A percentile compares a stretch with the other conserved stretches of the same genome.
Conservation (phyloP, 2,888 invertebrate genomes). For the Acleris literana region DNA sequence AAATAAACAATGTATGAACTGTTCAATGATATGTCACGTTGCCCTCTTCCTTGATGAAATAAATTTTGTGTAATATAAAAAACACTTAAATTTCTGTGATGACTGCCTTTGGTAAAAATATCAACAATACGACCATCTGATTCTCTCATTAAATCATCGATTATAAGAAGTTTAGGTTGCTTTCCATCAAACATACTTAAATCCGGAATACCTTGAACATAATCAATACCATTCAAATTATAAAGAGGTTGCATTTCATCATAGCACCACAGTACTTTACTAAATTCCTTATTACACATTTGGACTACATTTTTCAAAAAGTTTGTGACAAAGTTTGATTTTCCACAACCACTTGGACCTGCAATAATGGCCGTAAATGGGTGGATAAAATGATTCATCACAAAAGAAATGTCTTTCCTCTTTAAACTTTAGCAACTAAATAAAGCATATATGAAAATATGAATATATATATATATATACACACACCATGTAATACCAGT, state of each 20-base stretch:
- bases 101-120: slow-evolving; percentile 45
- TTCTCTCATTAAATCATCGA: slow-evolving; percentile 50
- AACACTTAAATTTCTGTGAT: slow-evolving; percentile 47
- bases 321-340: slow-evolving; percentile 39
- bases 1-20: slow-evolving; percentile 44
- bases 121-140: slow-evolving; percentile 46
- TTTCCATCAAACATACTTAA: slow-evolving; percentile 45
- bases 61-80: slow-evolving; percentile 47
- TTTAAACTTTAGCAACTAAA: neutral
- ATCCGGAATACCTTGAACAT: slow-evolving; percentile 46
- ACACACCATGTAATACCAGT: too few relatives aligned
- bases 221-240: slow-evolving; percentile 41
- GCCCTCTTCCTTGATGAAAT: slow-evolving; percentile 45
- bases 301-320: slow-evolving; percentile 35
- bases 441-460: neutral
- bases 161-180: slow-evolving; percentile 42
- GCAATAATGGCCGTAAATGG: slow-evolving; percentile 43
- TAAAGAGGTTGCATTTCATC: too few relatives aligned
- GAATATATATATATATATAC: neutral
- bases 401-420: neutral
- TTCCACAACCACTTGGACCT: slow-evolving; percentile 45
- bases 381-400: slow-evolving; percentile 32
- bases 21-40: slow-evolving; percentile 44
- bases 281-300: slow-evolving; percentile 28
- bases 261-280: too few relatives aligned